phyloP scores from a whole-genome alignment of 2,113 vertebrate genomes.

The Corydoras maculifer region DNA sequence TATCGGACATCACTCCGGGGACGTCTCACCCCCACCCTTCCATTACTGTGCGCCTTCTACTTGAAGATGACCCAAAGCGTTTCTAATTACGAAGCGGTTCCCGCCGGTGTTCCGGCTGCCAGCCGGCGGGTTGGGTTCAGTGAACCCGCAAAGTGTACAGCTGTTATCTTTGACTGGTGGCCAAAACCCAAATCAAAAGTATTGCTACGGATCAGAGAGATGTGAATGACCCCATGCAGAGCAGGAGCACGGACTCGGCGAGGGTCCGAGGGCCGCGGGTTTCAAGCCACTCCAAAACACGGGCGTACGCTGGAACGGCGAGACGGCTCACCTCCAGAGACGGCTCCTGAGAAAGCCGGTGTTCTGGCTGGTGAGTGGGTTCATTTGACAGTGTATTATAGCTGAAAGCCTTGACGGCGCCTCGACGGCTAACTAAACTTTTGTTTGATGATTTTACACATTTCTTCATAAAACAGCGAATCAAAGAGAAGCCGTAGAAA shows the following conservation, averaged over 20 bases:
- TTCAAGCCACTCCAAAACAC: slow-evolving; percentile 14
- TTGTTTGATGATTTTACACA: slow-evolving; percentile 20
- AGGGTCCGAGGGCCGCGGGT: slow-evolving; percentile 4
- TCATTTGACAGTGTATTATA: slow-evolving; percentile 6
- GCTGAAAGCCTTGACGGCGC: background rate
- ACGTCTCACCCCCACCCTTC: background rate
- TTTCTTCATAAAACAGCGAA: slow-evolving; percentile 21
- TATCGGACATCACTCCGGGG: background rate
- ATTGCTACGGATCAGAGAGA: slow-evolving; percentile 64
- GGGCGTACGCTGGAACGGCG: background rate
- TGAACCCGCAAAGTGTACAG: slow-evolving; percentile 84
- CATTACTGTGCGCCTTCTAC: slow-evolving; percentile 24
- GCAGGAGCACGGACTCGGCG: slow-evolving; percentile 4
- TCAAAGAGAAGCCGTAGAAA: slow-evolving; percentile 10
- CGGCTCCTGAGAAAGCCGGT: background rate
- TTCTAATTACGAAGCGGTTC: slow-evolving; percentile 87
- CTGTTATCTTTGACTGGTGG: slow-evolving; percentile 90
- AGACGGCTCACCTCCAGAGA: slow-evolving; percentile 2
- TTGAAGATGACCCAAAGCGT: slow-evolving; percentile 81
- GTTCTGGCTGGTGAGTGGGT: background rate
- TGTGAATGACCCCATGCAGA: slow-evolving; percentile 55
- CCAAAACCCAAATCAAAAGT: slow-evolving; percentile 80
- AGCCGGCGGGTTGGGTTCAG: slow-evolving; percentile 78
- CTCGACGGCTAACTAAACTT: slow-evolving; percentile 3
- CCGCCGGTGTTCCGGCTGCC: slow-evolving; percentile 72